phyloP scores from a whole-genome alignment of 1,140 invertebrate species.

The Cheumatopsyche charites region DNA sequence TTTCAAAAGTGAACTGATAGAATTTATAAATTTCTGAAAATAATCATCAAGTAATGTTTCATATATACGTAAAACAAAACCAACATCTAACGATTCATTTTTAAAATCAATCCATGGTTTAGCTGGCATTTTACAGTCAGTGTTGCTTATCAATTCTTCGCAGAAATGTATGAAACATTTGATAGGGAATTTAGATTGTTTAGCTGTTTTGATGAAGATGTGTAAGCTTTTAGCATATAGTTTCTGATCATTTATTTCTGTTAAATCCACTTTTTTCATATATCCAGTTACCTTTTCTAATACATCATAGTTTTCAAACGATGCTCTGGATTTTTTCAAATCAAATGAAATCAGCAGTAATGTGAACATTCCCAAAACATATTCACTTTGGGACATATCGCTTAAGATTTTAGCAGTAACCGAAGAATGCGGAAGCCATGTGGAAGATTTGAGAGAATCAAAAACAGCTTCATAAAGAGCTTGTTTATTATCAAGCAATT shows the following conservation, averaged over 20 bases:
- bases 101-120: constrained; percentile 57
- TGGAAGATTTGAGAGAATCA: constrained; percentile 37
- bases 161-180: constrained; percentile 57
- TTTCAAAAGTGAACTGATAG: constrained; percentile 51
- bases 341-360: constrained; percentile 41
- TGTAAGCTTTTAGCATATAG: constrained; percentile 53
- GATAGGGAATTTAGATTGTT: constrained; percentile 55
- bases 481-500: constrained; percentile 51
- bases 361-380: constrained; percentile 40
- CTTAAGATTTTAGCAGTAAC: constrained; percentile 36
- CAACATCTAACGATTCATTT: background rate
- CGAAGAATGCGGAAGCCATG: background rate
- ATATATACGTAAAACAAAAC: constrained; percentile 39
- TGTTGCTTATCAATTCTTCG: constrained; percentile 53
- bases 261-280: background rate
- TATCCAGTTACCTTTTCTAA: background rate
- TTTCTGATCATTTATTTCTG: constrained; percentile 40
- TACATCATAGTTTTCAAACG: background rate
- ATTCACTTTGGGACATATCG: constrained; percentile 23
- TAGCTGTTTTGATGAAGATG: constrained; percentile 53
- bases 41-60: constrained; percentile 40
- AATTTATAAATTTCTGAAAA: constrained; percentile 37
- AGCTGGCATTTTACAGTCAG: constrained; percentile 50
- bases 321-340: constrained; percentile 30
- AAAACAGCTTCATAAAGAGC: constrained; percentile 54